phyloP scores from a whole-genome alignment of 1,140 invertebrate genomes.

The Steinernema khuongi region DNA sequence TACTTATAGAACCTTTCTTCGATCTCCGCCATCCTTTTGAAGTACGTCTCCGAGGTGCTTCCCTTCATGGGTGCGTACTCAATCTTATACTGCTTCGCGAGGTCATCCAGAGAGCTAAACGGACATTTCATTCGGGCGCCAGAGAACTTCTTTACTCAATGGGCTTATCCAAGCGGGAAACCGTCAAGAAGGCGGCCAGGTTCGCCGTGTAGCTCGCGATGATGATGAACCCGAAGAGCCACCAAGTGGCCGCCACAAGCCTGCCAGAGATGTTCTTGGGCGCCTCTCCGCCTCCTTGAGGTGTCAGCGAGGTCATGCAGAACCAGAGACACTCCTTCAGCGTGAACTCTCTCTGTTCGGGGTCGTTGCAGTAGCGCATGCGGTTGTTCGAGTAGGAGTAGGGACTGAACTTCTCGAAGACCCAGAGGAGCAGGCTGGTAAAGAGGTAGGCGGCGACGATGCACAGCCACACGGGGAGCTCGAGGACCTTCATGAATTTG shows the following conservation, averaged over 20 bases:
- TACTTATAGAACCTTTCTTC: conserved; percentile 90
- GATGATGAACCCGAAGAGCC: conserved; percentile 96
- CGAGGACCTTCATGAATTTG: conserved; percentile 91
- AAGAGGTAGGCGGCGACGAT: conserved; percentile 90
- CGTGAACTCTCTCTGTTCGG: conserved; percentile 87
- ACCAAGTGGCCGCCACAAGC: conserved; percentile 87
- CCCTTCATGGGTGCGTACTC: conserved; percentile 85
- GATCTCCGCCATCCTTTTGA: conserved; percentile 88
- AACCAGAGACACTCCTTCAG: conserved; percentile 96
- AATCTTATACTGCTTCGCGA: conserved; percentile 91
- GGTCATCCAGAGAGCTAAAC: conserved; percentile 86
- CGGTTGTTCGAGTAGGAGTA: conserved; percentile 85
- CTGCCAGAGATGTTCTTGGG: conserved; percentile 69
- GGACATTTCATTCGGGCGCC: conserved; percentile 72
- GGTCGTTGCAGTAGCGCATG: conserved; percentile 81
- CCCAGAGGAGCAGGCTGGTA: conserved; percentile 85
- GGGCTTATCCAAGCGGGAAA: conserved; percentile 88
- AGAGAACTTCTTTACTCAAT: conserved; percentile 65
- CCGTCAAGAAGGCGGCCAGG: conserved; percentile 89
- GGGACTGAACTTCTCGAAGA: conserved; percentile 90
- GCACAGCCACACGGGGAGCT: conserved; percentile 90
- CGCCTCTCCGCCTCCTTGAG: conserved; percentile 88
- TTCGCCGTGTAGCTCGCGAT: conserved; percentile 97
- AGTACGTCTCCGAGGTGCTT: conserved; percentile 82
- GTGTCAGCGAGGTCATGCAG: conserved; percentile 94